phyloP scores from a whole-genome alignment of 2,888 invertebrate genomes.

The Troides aeacus region DNA sequence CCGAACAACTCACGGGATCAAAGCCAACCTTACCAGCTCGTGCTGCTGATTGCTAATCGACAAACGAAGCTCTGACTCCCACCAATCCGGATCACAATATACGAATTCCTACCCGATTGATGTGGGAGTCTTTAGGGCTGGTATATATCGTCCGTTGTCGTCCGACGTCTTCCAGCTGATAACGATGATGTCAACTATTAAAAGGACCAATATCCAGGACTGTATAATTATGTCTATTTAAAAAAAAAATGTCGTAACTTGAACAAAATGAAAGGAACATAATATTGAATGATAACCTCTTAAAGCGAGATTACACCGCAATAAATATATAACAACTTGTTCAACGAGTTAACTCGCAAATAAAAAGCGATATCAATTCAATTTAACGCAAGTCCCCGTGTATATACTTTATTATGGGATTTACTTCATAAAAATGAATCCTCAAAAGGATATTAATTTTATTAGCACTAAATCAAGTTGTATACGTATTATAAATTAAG shows the following conservation, averaged over 20 bases:
- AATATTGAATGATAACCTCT: background rate
- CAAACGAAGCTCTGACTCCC: too few species aligned
- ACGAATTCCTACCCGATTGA: too few species aligned
- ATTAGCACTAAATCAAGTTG: slow-evolving; percentile 12
- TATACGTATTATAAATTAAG: slow-evolving; percentile 10
- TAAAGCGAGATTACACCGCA: slow-evolving; percentile 8
- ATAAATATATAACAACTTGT: slow-evolving; percentile 18
- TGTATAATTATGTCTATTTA: background rate
- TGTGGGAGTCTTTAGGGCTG: too few species aligned
- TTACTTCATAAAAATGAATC: slow-evolving; percentile 21
- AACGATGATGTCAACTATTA: too few species aligned
- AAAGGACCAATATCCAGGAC: background rate
- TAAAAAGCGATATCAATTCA: slow-evolving; percentile 18
- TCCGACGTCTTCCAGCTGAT: too few species aligned
- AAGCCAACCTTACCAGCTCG: too few species aligned
- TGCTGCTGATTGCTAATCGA: too few species aligned
- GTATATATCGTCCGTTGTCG: too few species aligned
- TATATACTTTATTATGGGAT: slow-evolving; percentile 17
- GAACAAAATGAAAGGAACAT: background rate
- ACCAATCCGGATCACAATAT: too few species aligned
- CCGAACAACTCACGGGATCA: too few species aligned
- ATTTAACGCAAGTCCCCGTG: slow-evolving; percentile 9
- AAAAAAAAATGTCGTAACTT: background rate
- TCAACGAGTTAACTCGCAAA: slow-evolving; percentile 6
- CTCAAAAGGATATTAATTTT: slow-evolving; percentile 6